phyloP scores from a whole-genome alignment of 2,797 vertebrate genomes.

The Crocidura indochinensis region DNA sequence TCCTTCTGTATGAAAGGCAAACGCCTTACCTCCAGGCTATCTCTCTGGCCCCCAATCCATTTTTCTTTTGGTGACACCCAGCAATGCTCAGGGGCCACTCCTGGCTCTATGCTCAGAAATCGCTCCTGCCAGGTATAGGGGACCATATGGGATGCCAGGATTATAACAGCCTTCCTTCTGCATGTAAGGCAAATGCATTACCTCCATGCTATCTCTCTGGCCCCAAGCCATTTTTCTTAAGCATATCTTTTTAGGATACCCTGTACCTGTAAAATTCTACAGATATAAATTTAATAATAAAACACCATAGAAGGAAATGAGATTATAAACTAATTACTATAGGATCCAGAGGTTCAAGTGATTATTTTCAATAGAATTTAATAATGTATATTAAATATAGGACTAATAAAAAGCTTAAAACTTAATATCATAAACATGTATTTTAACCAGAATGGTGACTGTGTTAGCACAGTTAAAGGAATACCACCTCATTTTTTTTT shows the following conservation, averaged over 20 bases:
- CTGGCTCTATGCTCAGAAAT: too few relatives aligned
- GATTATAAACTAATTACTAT: slow-evolving; percentile 7
- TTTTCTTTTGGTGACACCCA: too few relatives aligned
- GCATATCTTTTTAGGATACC: not conserved
- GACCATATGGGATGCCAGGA: too few relatives aligned
- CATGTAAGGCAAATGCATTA: too few relatives aligned
- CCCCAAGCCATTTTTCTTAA: slow-evolving; percentile 7
- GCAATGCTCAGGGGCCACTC: too few relatives aligned
- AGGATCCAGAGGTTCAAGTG: slow-evolving; percentile 18
- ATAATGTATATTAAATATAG: too few relatives aligned
- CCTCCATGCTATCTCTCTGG: too few relatives aligned
- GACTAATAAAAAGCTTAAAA: slow-evolving; percentile 39
- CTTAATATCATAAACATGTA: slow-evolving; percentile 55
- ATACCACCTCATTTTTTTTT: not conserved
- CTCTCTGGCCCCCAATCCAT: too few relatives aligned
- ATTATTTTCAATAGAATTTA: slow-evolving; percentile 47
- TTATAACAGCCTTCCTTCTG: too few relatives aligned
- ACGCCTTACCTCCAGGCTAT: too few relatives aligned
- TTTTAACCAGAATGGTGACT: slow-evolving; percentile 9
- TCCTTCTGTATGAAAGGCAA: too few relatives aligned
- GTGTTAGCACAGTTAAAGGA: slow-evolving; percentile 15
- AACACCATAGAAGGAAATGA: slow-evolving; percentile 47
- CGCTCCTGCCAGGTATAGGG: too few relatives aligned
- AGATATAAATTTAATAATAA: slow-evolving; percentile 55
- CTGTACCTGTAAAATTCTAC: slow-evolving; percentile 16